Evolutionary conservation across 2,888 invertebrate genomes (phyloP), one percentile per base, ranked within the genome.

Genomic region (Pandemis corylana): DNA sequence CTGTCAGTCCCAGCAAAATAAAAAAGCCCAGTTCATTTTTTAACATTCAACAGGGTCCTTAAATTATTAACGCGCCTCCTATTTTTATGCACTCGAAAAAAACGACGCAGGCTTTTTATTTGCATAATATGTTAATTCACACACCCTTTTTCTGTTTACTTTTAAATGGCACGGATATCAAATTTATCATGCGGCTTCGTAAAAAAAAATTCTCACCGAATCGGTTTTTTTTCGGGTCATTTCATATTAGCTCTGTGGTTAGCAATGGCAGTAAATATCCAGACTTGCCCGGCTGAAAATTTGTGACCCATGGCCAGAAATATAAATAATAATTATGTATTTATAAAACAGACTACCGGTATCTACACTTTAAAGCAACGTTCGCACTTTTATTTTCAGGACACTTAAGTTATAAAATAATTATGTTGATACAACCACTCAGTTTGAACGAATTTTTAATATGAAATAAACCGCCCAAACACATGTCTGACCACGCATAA

Each of bases 91-190:
- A 69, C 41, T 65, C 65, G n/a, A 51, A 68, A 69, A 73, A 69
- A 73, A 72, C 44, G 20, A 63, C 65, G 42, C 62, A 51, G 41
- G 51, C 51, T 65, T 68, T 70, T 70, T 70, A 70, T 74, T 74
- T 62, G 28, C 74, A 70, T 74, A 74, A 70, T 70, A 70, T 74
- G 70, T 66, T 74, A 74, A 74, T 66, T 63, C 74, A 56, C 44
- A 42, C 15, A 36, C 74, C 69, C 61, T 65, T 72, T 69, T 65
- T 36, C 13, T 42, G 64, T 65, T 65, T 41, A 70, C 63, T 74
- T 74, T 74, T 62, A 61, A 53, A 51, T 41, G n/a, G 53, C 63
- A 56, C 28, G 36, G 49, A 46, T 61, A 66, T 66, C 41, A 13
- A 49, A 59, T 73, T 68, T 70, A 61, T 70, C 15, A 41, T 41